A percentile compares a stretch with the other conserved stretches of the same genome.
Evolutionary conservation across 2,888 invertebrate genomes (phyloP).

Genomic region (Hirtodrosophila alboralis): DNA sequence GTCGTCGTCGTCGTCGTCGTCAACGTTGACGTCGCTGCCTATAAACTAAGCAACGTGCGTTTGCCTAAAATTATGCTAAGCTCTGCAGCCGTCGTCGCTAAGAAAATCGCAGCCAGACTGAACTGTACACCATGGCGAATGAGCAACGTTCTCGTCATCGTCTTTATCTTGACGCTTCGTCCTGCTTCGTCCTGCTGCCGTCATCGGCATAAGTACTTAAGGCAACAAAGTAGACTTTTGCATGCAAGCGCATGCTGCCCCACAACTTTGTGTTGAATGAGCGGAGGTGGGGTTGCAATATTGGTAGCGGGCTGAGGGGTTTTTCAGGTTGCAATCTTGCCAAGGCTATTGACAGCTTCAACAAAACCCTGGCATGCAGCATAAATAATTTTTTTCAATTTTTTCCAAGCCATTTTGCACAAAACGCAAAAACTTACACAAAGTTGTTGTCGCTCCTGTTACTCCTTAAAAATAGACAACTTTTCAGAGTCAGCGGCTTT

Average conservation of each 20-base stretch:
- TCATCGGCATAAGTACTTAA: slow-evolving; percentile 74
- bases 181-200: slow-evolving; percentile 27
- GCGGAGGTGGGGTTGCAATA: neutral
- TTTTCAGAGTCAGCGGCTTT: slow-evolving; percentile 62
- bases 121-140: slow-evolving; percentile 55
- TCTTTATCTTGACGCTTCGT: slow-evolving; percentile 20
- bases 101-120: slow-evolving; percentile 69
- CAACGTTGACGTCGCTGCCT: slow-evolving; percentile 58
- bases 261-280: slow-evolving; percentile 67
- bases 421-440: slow-evolving; percentile 60
- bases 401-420: slow-evolving; percentile 73
- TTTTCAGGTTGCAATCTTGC: slow-evolving; percentile 25
- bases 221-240: slow-evolving; percentile 75
- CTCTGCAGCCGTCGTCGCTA: slow-evolving; percentile 56
- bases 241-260: slow-evolving; percentile 77
- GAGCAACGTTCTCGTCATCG: slow-evolving; percentile 38
- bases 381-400: slow-evolving; percentile 76
- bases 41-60: slow-evolving; percentile 79
- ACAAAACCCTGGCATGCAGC: slow-evolving; percentile 58
- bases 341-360: slow-evolving; percentile 70
- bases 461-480: slow-evolving; percentile 21
- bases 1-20: slow-evolving; percentile 4
- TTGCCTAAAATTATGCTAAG: slow-evolving; percentile 79
- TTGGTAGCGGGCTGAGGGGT: slow-evolving; percentile 1
- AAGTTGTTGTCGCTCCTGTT: slow-evolving; percentile 60